These are phyloP conservation scores for Loxodonta africana DNA, from an alignment of 2,113 vertebrate species.

Conservation along the genomic window DNA sequence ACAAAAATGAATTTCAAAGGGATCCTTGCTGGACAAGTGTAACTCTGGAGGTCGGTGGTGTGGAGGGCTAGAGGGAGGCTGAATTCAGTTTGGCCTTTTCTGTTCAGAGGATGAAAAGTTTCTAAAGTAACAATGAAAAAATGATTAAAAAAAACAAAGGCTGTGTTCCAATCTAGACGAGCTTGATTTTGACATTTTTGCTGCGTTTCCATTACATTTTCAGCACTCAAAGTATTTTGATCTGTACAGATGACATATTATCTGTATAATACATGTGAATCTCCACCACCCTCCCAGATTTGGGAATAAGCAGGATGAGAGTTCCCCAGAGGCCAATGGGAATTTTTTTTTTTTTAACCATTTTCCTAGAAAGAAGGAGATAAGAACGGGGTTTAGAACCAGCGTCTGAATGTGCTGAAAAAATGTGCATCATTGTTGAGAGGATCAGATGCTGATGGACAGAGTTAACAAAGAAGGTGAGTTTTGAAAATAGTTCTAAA, in stretches of 20 bases:
- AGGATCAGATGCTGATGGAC: not conserved
- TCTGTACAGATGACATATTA: not conserved
- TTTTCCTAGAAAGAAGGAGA: not conserved
- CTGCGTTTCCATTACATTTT: not conserved
- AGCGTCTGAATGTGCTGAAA: not conserved
- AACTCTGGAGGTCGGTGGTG: not conserved
- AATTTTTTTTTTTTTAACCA: not conserved
- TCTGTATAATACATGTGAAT: not conserved
- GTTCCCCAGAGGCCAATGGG: not conserved
- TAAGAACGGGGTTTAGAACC: not conserved
- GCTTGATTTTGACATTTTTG: slow-evolving; percentile 36
- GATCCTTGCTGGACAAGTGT: not conserved
- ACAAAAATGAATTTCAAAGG: not conserved
- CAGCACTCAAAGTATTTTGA: not conserved
- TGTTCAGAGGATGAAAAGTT: not conserved
- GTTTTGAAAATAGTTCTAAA: slow-evolving; percentile 34
- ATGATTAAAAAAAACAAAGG: not conserved
- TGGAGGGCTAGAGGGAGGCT: not conserved
- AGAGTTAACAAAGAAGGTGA: slow-evolving; percentile 18
- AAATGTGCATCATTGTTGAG: not conserved
- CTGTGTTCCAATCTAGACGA: not conserved
- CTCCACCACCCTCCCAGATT: not conserved
- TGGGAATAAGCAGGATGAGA: not conserved
- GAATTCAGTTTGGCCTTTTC: not conserved
- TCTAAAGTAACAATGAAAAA: slow-evolving; percentile 32